A percentile compares a stretch with the other conserved stretches of the same genome.
phyloP scores from a whole-genome alignment of 2,888 invertebrate species.

The Latrodectus hesperus region DNA sequence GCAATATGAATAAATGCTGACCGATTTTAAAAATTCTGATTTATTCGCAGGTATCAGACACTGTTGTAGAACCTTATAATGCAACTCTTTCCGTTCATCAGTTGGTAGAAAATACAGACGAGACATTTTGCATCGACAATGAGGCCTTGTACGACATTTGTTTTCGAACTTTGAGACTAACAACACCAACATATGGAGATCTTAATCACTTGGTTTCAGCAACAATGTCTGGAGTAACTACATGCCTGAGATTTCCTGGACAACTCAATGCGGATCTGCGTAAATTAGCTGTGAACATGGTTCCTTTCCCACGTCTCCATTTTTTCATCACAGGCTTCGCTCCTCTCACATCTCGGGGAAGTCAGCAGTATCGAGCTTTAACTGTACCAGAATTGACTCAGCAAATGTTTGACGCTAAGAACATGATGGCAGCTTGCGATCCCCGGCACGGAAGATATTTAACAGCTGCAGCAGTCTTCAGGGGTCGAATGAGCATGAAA shows the following conservation, averaged over 20 bases:
- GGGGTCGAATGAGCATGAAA: slow-evolving; percentile 79
- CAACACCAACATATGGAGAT: slow-evolving; percentile 78
- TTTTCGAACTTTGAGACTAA: slow-evolving; percentile 81
- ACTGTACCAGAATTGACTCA: slow-evolving; percentile 76
- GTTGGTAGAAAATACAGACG: slow-evolving; percentile 90
- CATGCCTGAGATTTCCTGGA: slow-evolving; percentile 93
- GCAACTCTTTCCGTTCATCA: slow-evolving; percentile 90
- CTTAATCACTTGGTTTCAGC: slow-evolving; percentile 78
- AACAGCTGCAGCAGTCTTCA: slow-evolving; percentile 77
- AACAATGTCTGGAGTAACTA: slow-evolving; percentile 90
- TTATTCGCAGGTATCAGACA: slow-evolving; percentile 81
- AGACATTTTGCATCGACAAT: slow-evolving; percentile 92
- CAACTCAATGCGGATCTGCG: slow-evolving; percentile 94
- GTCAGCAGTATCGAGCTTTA: slow-evolving; percentile 74
- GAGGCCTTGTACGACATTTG: slow-evolving; percentile 80
- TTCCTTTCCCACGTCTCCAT: slow-evolving; percentile 89
- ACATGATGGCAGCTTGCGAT: slow-evolving; percentile 79
- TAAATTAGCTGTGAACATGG: slow-evolving; percentile 96
- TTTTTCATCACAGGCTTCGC: slow-evolving; percentile 72
- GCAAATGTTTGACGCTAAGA: slow-evolving; percentile 78
- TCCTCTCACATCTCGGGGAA: slow-evolving; percentile 71
- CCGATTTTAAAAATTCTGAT: neutral
- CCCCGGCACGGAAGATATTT: slow-evolving; percentile 77
- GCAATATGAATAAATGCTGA: neutral
- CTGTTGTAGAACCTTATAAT: slow-evolving; percentile 79